Evolutionary conservation across 1,140 invertebrate species (phyloP).

Genomic region (Danaus melanippus): DNA sequence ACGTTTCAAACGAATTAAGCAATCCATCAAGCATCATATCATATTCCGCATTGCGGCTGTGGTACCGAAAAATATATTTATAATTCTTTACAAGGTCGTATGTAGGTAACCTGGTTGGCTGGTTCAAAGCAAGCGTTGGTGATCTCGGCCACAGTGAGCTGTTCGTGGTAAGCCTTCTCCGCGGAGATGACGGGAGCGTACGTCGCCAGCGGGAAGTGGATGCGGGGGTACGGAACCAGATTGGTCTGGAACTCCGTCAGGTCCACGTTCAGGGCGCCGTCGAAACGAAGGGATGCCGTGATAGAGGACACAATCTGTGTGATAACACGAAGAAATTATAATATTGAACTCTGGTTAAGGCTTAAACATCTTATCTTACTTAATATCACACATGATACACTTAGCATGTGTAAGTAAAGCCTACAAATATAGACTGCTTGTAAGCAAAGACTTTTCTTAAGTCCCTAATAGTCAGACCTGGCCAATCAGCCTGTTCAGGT

Average conservation of each 20-base stretch:
- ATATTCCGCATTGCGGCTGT: slow-evolving; percentile 8
- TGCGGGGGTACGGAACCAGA: slow-evolving; percentile 86
- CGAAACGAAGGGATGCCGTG: slow-evolving; percentile 88
- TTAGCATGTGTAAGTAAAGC: too few species aligned
- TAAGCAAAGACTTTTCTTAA: too few species aligned
- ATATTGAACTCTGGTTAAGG: too few species aligned
- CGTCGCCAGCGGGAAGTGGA: slow-evolving; percentile 85
- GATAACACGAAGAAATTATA: too few species aligned
- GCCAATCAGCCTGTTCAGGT: too few species aligned
- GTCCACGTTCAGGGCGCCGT: slow-evolving; percentile 91
- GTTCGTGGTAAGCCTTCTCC: slow-evolving; percentile 88
- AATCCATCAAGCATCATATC: not conserved
- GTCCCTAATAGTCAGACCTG: slow-evolving; percentile 71
- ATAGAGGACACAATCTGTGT: slow-evolving; percentile 86
- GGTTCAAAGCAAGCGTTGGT: slow-evolving; percentile 88
- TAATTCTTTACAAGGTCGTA: too few species aligned
- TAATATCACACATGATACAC: too few species aligned
- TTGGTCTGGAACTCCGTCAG: slow-evolving; percentile 93
- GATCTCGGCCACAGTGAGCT: slow-evolving; percentile 84
- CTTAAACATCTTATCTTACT: too few species aligned
- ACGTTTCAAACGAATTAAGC: too few species aligned
- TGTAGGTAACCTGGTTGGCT: slow-evolving; percentile 78
- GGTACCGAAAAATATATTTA: too few species aligned
- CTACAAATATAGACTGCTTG: too few species aligned
- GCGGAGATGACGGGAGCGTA: slow-evolving; percentile 85